These are phyloP conservation scores for Ichneumoninae sp. DNA, from an alignment of 2,888 invertebrate genomes.

Conservation along the genomic window DNA sequence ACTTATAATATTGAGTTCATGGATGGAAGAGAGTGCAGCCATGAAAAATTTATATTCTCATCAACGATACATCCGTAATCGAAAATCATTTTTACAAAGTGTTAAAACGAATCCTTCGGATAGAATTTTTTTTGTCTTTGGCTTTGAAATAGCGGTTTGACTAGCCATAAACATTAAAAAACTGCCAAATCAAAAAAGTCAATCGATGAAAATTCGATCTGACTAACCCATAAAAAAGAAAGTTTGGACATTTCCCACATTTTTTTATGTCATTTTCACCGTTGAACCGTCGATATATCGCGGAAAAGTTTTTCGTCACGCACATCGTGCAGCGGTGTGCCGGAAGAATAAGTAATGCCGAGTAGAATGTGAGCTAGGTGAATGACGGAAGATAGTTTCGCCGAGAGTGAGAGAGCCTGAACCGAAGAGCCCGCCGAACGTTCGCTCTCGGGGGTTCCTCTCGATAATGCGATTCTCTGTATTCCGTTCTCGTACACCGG, in stretches of 20 bases:
- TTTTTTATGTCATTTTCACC: background rate
- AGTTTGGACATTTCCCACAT: background rate
- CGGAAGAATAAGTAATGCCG: slow-evolving; percentile 56
- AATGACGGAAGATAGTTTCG: slow-evolving; percentile 68
- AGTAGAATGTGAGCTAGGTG: slow-evolving; percentile 64
- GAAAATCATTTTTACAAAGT: background rate
- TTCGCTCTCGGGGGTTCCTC: slow-evolving; percentile 64
- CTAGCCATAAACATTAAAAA: background rate
- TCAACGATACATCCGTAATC: background rate
- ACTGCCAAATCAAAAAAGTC: background rate
- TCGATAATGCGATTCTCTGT: slow-evolving; percentile 84
- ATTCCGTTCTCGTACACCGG: slow-evolving; percentile 81
- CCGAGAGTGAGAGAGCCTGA: slow-evolving; percentile 42
- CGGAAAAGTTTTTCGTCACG: slow-evolving; percentile 55
- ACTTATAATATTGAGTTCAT: background rate
- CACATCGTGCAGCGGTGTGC: slow-evolving; percentile 25
- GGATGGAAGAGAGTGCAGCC: background rate
- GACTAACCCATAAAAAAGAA: background rate
- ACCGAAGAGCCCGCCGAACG: slow-evolving; percentile 7
- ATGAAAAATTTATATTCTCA: slow-evolving; percentile 4
- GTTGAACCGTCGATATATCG: slow-evolving; percentile 44
- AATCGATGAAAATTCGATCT: background rate
- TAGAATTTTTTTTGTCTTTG: too few relatives aligned
- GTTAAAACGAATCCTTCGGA: background rate
- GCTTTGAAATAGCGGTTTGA: too few relatives aligned